phyloP scores from a whole-genome alignment of 2,888 invertebrate genomes.

The Dusona sp. region DNA sequence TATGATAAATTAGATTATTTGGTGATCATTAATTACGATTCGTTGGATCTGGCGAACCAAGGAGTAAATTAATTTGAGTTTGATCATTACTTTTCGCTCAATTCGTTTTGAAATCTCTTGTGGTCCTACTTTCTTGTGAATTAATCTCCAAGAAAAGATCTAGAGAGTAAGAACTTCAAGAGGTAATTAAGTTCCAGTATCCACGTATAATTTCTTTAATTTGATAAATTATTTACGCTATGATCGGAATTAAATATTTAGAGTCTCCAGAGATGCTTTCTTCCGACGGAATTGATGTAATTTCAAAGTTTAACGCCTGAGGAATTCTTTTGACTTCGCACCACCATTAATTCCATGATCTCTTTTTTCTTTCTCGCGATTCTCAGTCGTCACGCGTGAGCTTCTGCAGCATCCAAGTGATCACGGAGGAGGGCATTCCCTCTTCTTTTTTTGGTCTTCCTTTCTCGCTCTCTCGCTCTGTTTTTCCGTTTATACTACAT shows the following conservation, averaged over 20 bases:
- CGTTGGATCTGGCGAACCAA: not conserved
- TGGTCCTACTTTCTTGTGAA: no score
- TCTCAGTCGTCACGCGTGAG: not conserved
- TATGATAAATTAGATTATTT: not conserved
- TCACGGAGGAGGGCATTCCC: slow-evolving; percentile 14
- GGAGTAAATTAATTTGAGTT: not conserved
- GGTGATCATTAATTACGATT: not conserved
- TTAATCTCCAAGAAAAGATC: no score
- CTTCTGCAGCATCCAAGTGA: slow-evolving; percentile 38
- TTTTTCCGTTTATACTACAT: slow-evolving; percentile 16
- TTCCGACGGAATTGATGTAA: slow-evolving; percentile 8
- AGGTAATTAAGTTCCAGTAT: not conserved
- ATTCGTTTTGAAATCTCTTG: not conserved
- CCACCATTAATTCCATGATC: slow-evolving; percentile 23
- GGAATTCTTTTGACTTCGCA: slow-evolving; percentile 11
- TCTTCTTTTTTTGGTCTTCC: not conserved
- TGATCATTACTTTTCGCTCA: not conserved
- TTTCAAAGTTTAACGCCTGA: not conserved
- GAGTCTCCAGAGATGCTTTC: not conserved
- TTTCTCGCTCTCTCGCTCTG: slow-evolving; percentile 4
- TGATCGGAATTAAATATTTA: not conserved
- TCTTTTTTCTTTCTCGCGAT: slow-evolving; percentile 19
- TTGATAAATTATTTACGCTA: not conserved
- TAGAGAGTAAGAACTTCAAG: not conserved
- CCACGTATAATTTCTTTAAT: not conserved